These are phyloP conservation scores for Drosophila santomea DNA, from an alignment of 1,140 invertebrate genomes.

Conservation along the genomic window DNA sequence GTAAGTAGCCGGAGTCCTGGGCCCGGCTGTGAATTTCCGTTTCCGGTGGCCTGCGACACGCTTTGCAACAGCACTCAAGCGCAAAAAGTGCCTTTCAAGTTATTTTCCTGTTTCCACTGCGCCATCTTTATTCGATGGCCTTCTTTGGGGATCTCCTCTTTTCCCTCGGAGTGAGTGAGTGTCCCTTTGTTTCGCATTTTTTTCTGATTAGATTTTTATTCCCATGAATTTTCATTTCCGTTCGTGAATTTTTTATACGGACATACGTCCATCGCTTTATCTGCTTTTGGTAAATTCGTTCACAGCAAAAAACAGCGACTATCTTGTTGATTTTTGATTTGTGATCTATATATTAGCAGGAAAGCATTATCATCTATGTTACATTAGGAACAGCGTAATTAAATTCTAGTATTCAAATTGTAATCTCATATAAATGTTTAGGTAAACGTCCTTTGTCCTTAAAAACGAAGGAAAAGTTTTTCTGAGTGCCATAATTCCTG, in stretches of 20 bases:
- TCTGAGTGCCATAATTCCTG: slow-evolving; percentile 3
- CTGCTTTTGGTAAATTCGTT: slow-evolving; percentile 35
- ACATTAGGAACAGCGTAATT: too few species aligned
- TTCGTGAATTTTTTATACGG: slow-evolving; percentile 54
- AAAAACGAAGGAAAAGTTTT: not conserved
- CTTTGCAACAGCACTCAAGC: slow-evolving; percentile 70
- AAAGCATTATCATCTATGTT: too few species aligned
- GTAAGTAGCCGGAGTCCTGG: slow-evolving; percentile 61
- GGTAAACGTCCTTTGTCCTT: too few species aligned
- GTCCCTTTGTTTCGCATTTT: slow-evolving; percentile 62
- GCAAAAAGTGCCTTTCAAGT: slow-evolving; percentile 76
- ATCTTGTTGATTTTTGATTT: not conserved
- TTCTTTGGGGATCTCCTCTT: slow-evolving; percentile 12
- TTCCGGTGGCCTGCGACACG: slow-evolving; percentile 66
- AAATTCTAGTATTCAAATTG: not conserved
- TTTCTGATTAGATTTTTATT: slow-evolving; percentile 73
- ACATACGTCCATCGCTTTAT: slow-evolving; percentile 31
- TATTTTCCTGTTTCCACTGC: slow-evolving; percentile 68
- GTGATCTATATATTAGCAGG: not conserved
- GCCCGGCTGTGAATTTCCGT: slow-evolving; percentile 69
- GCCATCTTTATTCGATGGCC: slow-evolving; percentile 45
- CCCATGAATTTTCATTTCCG: slow-evolving; percentile 77
- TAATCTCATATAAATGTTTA: not conserved
- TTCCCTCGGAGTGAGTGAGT: slow-evolving; percentile 13
- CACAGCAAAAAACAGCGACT: not conserved